Evolutionary conservation across 2,888 invertebrate genomes (phyloP).

Genomic region (Eurytoma adleriae): DNA sequence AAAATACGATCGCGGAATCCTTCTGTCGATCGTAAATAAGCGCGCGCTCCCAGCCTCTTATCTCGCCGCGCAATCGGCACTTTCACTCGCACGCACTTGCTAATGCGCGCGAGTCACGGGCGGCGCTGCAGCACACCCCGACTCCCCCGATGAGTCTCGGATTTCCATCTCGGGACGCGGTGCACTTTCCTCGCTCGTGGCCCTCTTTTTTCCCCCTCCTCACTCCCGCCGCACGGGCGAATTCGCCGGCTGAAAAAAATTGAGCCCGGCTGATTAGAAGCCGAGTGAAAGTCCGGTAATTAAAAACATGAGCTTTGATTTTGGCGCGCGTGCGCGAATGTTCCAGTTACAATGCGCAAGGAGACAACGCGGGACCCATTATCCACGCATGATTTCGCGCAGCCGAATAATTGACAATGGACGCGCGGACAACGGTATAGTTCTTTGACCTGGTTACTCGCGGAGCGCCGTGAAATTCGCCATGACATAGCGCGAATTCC

Average conservation of each 20-base stretch:
- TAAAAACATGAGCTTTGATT: constrained; percentile 37
- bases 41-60: constrained; percentile 27
- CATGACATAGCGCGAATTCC: neutral
- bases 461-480: constrained; percentile 6
- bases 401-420: constrained; percentile 34
- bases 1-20: constrained; percentile 35
- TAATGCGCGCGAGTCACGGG: neutral
- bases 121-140: neutral
- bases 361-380: constrained; percentile 1
- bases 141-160: constrained; percentile 43
- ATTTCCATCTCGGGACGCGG: constrained; percentile 32
- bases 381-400: constrained; percentile 28
- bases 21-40: constrained; percentile 46
- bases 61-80: constrained; percentile 52
- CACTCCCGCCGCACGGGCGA: no score
- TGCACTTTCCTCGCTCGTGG: constrained; percentile 17
- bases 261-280: constrained; percentile 18
- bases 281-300: constrained; percentile 35
- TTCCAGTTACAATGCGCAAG: neutral
- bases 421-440: constrained; percentile 1
- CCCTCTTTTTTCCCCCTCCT: neutral
- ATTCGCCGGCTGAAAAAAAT: neutral
- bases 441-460: constrained; percentile 23
- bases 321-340: constrained; percentile 1
- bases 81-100: constrained; percentile 64